A percentile compares a stretch with the other conserved stretches of the same genome.
Conservation (phyloP, 2,113 vertebrate species). For the Pteruthius melanotis region DNA sequence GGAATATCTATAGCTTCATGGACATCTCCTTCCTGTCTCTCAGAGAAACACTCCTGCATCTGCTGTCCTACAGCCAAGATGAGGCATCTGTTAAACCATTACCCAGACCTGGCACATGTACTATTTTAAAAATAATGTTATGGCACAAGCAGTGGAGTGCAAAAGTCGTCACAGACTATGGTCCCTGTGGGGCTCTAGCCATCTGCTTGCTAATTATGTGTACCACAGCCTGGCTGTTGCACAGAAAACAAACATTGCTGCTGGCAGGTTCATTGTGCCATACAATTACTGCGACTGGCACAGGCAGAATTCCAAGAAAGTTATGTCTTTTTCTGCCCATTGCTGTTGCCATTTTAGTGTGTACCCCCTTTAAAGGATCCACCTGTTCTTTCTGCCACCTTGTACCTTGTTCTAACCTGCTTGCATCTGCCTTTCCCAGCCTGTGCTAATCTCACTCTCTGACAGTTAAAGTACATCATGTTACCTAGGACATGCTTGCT, state of each 20-base stretch:
- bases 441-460: not conserved
- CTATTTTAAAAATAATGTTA: not conserved
- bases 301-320: not conserved
- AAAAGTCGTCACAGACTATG: not conserved
- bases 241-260: conserved; percentile 15
- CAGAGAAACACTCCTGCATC: not conserved
- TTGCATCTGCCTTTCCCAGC: not conserved
- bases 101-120: not conserved
- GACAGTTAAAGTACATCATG: not conserved
- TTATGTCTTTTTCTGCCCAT: not conserved
- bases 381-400: not conserved
- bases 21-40: not conserved
- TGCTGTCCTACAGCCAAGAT: not conserved
- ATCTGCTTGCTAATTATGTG: conserved; percentile 40
- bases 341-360: not conserved
- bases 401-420: not conserved
- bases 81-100: conserved; percentile 26
- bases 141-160: conserved; percentile 15
- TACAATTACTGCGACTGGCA: not conserved
- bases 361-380: not conserved
- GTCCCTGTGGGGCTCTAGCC: not conserved
- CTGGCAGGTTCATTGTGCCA: not conserved
- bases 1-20: not conserved
- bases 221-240: not conserved
- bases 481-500: not conserved